A percentile compares a stretch with the other conserved stretches of the same genome.
These are phyloP conservation scores for Tigriopus japonicus DNA, from an alignment of 1,140 invertebrate genomes.

Conservation along the genomic window DNA sequence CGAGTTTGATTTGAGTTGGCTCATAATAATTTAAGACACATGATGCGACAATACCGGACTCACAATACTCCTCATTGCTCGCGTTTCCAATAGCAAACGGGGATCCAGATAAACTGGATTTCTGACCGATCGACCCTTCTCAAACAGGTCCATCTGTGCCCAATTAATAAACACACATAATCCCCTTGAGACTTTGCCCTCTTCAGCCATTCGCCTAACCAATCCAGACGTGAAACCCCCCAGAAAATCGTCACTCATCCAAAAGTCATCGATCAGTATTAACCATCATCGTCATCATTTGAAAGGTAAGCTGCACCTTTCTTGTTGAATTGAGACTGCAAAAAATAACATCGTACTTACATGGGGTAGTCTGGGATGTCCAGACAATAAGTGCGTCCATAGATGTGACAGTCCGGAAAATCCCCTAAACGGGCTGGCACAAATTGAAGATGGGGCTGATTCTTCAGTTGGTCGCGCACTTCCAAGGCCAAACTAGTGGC, in stretches of 20 bases:
- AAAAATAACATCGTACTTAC: background rate
- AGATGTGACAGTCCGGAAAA: background rate
- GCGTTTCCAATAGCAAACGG: background rate
- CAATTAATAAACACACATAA: no score
- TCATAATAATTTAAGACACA: background rate
- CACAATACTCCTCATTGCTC: background rate
- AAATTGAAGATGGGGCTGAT: background rate
- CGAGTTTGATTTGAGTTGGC: background rate
- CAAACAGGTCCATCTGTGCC: background rate
- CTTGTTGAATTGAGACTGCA: background rate
- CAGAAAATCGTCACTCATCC: background rate
- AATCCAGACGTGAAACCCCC: no score
- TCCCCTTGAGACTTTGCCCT: no score
- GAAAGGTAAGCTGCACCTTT: background rate
- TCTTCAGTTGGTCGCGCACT: background rate
- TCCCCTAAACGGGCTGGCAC: background rate
- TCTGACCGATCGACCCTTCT: background rate
- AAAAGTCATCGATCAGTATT: background rate
- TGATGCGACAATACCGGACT: background rate
- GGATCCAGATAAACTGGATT: background rate
- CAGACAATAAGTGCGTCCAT: slow-evolving; percentile 5
- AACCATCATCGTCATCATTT: background rate
- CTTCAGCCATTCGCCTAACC: no score
- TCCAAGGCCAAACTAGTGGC: background rate
- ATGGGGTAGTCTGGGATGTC: background rate